Evolutionary conservation across 2,113 vertebrate species (phyloP), one percentile per base, ranked within the genome.

Genomic region (Triplophysa tibetana): DNA sequence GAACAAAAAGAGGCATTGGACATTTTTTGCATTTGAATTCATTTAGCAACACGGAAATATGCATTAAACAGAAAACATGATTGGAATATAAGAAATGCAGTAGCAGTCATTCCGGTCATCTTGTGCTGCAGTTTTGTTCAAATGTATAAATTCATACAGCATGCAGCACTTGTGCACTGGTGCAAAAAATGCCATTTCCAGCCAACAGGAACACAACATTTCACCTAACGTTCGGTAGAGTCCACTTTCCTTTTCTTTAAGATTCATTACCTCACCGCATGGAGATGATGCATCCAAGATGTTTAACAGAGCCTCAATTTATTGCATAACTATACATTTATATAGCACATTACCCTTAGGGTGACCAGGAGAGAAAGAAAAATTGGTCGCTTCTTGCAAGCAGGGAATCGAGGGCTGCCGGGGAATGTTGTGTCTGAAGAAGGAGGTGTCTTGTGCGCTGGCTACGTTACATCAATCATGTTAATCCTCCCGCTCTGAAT

Each of bases 401-500:
- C 78, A 23, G 19, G 1, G 9, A 29, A 41, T 33, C 61, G n/a
- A 33, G 33, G 26, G 24, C 45, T 9, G 52, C 10, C 64, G 26
- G 2, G 67, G 33, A 50, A 67, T 60, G 54, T 58, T 41, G 60
- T 58, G 61, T 56, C 48, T 73, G 78, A 74, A 79, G 69, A 33
- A 79, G 67, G 29, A 70, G n/a, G 19, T n/a, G 26, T 21, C 67
- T 70, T 66, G 61, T 17, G n/a, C 33, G 45, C 29, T 45, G 52
- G 33, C 50, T 74, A 67, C 79, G 58, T 80, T 80, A 67, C 52
- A 80, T 80, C 70, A 80, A 80, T 74, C 79, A 80, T 66, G 62
- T 62, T 80, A 80, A 80, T 80, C 79, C 79, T 52, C 48, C 45
- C 48, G 50, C 23, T 69, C 48, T 1, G 41, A 75, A 75, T 75